Percentiles rank a stretch among this genome's conserved stretches.
These are phyloP conservation scores for Trisateles emortualis DNA, from an alignment of 2,888 invertebrate genomes.

Conservation along the genomic window DNA sequence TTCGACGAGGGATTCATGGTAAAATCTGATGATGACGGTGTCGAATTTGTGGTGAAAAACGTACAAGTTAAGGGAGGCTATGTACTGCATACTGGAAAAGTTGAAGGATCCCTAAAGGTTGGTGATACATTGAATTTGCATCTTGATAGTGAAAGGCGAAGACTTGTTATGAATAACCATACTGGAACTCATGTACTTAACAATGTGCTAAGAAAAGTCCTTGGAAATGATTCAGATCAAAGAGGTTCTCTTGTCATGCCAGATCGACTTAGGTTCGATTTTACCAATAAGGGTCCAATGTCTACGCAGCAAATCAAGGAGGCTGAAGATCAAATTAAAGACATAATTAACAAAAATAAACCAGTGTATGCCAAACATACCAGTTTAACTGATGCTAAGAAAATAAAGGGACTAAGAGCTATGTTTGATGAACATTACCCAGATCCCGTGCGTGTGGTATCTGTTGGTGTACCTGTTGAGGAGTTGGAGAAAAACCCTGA, in stretches of 20 bases:
- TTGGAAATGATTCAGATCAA: slow-evolving; percentile 97
- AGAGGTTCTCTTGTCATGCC: slow-evolving; percentile 99
- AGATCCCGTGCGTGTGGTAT: slow-evolving; percentile 97
- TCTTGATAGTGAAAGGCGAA: slow-evolving; percentile 94
- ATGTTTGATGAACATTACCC: slow-evolving; percentile 99
- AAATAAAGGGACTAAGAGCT: slow-evolving; percentile 96
- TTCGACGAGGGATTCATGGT: slow-evolving; percentile 97
- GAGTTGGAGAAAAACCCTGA: slow-evolving; percentile 95
- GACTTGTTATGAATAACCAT: slow-evolving; percentile 99
- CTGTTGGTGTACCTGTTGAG: slow-evolving; percentile 97
- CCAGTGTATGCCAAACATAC: slow-evolving; percentile 96
- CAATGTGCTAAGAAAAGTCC: slow-evolving; percentile 95
- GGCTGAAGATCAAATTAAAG: slow-evolving; percentile 93
- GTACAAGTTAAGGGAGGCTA: slow-evolving; percentile 98
- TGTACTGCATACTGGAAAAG: slow-evolving; percentile 96
- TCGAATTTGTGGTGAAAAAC: slow-evolving; percentile 96
- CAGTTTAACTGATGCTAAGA: slow-evolving; percentile 94
- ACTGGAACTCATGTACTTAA: slow-evolving; percentile 99
- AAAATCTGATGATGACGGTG: slow-evolving; percentile 93
- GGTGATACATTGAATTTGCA: slow-evolving; percentile 94
- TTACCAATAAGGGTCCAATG: slow-evolving; percentile 97
- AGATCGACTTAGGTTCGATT: slow-evolving; percentile 98
- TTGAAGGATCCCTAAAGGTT: slow-evolving; percentile 93
- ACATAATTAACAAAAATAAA: slow-evolving; percentile 91
- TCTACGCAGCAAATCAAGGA: slow-evolving; percentile 94